Evolutionary conservation across 2,113 vertebrate genomes (phyloP), one percentile per base, ranked within the genome.

Genomic region (Meriones unguiculatus): DNA sequence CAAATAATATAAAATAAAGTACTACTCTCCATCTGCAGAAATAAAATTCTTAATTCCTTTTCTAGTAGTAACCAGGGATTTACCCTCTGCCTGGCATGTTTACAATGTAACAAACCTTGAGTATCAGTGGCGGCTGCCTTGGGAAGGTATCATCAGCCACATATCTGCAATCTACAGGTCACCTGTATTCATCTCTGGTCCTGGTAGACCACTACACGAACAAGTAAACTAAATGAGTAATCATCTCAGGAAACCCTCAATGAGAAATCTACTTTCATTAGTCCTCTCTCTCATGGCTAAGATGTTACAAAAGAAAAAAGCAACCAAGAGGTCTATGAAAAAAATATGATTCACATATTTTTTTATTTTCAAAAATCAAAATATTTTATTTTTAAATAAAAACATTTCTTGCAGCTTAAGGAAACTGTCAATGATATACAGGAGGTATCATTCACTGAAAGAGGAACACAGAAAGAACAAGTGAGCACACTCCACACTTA

Each of bases 301-400:
- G 32, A 94, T 4, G 1, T 72, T 67, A 82, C 6, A 91, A 35
- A 12, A 18, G 17, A 94, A 50, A 87, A 82, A 96, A 93, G 32
- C n/a, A 89, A 50, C 75, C 65, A 38, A 77, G 35, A 72, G 6
- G 25, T 70, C 65, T 38, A 75, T 81, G 46, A 93, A 50, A 81
- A 86, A 96, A 89, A 3, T 20, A 25, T 72, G 80, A 76, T 59
- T 93, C 67, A 94, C 17, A 70, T n/a, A 93, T 46, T 46, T 46
- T 46, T 46, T 46, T 3, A 84, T 50, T 90, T 75, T 95, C 92
- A 52, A 92, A 96, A 94, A 90, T 75, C 22, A 94, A 90, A 96
- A 62, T 18, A 38, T 89, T 75, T 62, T n/a, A 38, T 72, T n/a
- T 88, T 88, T 72, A 24, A n/a, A 38, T 54, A 88, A 72, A 86